Evolutionary conservation across 2,113 vertebrate genomes (phyloP).

Genomic region (Rhinoptilus africanus): DNA sequence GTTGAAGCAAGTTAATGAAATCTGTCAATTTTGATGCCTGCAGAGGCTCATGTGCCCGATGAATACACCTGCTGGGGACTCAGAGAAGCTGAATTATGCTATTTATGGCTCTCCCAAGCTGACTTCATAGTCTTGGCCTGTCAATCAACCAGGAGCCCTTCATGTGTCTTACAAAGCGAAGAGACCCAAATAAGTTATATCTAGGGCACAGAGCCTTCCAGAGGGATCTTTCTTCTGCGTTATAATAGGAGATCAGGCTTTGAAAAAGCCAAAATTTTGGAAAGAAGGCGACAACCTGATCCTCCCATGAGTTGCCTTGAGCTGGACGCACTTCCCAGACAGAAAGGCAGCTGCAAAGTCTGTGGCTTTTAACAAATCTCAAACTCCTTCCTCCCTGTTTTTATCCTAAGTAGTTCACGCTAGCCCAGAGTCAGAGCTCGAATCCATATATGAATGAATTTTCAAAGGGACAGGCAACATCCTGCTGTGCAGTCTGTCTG

Average conservation of each 20-base stretch:
- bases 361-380: neutral
- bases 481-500: neutral
- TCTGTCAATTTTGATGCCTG: conserved; percentile 32
- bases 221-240: neutral
- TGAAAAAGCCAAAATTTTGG: neutral
- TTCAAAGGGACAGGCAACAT: neutral
- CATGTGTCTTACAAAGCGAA: neutral
- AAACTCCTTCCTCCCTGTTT: neutral
- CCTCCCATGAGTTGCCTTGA: neutral
- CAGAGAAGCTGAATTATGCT: conserved; percentile 9
- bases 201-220: neutral
- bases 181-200: neutral
- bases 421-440: neutral
- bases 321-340: neutral
- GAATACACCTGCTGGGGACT: conserved; percentile 5
- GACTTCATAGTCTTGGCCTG: neutral
- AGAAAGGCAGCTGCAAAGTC: neutral
- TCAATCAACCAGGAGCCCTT: neutral
- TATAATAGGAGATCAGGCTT: neutral
- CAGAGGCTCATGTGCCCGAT: neutral
- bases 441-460: neutral
- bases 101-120: conserved; percentile 4
- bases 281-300: neutral
- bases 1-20: conserved; percentile 53
- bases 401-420: neutral